phyloP scores from a whole-genome alignment of 1,140 invertebrate species.

The Hycleus phaleratus region DNA sequence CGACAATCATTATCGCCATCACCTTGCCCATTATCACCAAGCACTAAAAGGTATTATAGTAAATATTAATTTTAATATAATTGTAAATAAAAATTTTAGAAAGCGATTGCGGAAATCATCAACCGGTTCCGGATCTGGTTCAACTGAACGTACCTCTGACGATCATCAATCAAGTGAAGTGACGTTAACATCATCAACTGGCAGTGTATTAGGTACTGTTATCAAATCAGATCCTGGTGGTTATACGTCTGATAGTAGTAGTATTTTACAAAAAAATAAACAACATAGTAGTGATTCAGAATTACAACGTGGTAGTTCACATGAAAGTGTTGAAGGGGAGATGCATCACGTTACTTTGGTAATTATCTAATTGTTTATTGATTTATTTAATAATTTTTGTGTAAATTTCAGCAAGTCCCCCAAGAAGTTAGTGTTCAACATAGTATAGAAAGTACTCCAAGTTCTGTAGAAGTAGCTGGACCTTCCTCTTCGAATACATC shows the following conservation, averaged over 20 bases:
- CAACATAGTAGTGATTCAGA: constrained; percentile 35
- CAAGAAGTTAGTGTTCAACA: constrained; percentile 31
- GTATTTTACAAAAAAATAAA: constrained; percentile 20
- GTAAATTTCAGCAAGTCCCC: constrained; percentile 33
- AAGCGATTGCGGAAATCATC: constrained; percentile 66
- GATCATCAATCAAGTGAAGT: constrained; percentile 47
- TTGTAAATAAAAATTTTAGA: constrained; percentile 32
- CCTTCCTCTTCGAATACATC: constrained; percentile 19
- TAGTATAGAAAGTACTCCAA: constrained; percentile 19
- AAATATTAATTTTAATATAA: background rate
- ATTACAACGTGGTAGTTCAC: constrained; percentile 30
- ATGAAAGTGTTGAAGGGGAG: constrained; percentile 33
- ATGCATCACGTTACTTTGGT: constrained; percentile 37
- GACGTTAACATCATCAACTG: constrained; percentile 35
- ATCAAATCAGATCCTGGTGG: constrained; percentile 45
- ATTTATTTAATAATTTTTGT: background rate
- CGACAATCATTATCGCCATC: constrained; percentile 43
- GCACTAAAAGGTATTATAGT: constrained; percentile 32
- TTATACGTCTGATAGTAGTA: constrained; percentile 19
- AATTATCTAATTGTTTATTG: constrained; percentile 5
- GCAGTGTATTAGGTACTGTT: constrained; percentile 40
- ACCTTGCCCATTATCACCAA: constrained; percentile 38
- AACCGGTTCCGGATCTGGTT: constrained; percentile 55
- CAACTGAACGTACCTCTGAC: constrained; percentile 44
- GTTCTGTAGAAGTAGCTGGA: constrained; percentile 24